Evolutionary conservation across 2,113 vertebrate species (phyloP), one percentile per base, ranked within the genome.

Genomic region (Amblyornis subalaris): DNA sequence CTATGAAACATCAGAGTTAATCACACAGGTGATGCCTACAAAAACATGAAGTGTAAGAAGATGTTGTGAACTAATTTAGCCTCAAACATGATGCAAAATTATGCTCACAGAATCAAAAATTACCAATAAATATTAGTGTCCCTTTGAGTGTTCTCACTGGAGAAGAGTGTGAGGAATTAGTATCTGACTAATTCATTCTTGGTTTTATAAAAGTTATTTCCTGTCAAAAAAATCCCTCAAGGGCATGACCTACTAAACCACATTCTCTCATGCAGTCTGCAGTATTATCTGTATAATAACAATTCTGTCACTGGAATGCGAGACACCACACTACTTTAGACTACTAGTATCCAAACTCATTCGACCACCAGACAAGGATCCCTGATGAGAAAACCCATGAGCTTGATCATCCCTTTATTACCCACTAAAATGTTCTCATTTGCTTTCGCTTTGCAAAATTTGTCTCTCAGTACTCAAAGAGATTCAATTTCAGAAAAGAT

Each of bases 331-430:
- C 20, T 93, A 60, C 90, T 93, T 91, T 88, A 82, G 75, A 67
- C 45, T 25, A 80, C 95, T 83, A 53, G 20, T 71, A 80, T 88
- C 85, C 60, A 74, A 85, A 97, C 78, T 83, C 55, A 77, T 85
- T 91, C 0, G 0, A 74, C 55, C 67, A 55, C 71, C 88, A 74
- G 35, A 75, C 58, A 93, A 80, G 42, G 44, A 80, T 69, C 67
- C 60, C 60, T 85, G 87, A 62, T 67, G 81, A 94, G 72, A 94
- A 91, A 94, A 91, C 42, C 0, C 25, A 73, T 77, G 35, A 88
- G 28, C 38, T 55, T 7, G 9, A 77, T 73, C 3, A 6, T 60
- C 33, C 54, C 36, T 85, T 90, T 77, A 90, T 62, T 88, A 76
- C 47, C 51, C 71, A 11, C 31, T 80, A 80, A 85, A 94, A 65